Percentiles rank a stretch among this genome's conserved stretches.
Evolutionary conservation across 2,113 vertebrate species (phyloP).

Genomic region (Bambusicola thoracicus): DNA sequence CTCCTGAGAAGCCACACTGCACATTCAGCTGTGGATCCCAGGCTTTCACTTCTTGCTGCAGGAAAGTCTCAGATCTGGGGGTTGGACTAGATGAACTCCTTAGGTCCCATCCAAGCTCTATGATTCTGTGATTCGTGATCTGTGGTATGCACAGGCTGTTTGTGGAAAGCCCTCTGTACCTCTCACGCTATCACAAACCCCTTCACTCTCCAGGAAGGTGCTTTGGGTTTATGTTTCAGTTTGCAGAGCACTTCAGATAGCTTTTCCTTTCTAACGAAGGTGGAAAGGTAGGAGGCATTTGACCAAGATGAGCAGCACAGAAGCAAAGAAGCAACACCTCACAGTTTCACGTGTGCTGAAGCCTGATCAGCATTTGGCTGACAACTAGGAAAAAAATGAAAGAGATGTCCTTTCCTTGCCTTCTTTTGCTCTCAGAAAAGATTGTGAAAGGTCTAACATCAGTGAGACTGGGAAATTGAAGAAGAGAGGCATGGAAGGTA

Average conservation of each 20-base stretch:
- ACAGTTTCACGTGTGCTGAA: neutral
- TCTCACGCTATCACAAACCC: neutral
- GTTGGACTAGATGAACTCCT: no score
- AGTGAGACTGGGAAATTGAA: neutral
- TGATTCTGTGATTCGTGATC: no score
- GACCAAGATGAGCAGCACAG: neutral
- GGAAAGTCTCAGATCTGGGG: neutral
- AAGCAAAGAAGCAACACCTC: neutral
- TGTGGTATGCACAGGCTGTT: neutral
- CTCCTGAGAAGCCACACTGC: neutral
- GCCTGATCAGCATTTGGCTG: conserved; percentile 8
- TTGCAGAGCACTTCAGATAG: neutral
- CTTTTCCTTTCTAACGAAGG: neutral
- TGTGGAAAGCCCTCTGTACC: neutral
- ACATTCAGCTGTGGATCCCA: accelerated
- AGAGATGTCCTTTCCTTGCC: neutral
- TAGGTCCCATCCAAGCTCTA: no score
- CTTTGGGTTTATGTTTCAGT: neutral
- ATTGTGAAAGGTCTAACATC: conserved; percentile 26
- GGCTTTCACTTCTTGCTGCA: neutral
- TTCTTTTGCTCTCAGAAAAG: conserved; percentile 24
- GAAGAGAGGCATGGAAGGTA: neutral
- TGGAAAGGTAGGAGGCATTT: conserved; percentile 8
- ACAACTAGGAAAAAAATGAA: neutral
- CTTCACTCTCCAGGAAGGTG: neutral